Evolutionary conservation across 2,888 invertebrate species (phyloP), one percentile per base, ranked within the genome.

Genomic region (Nysson spinosus): DNA sequence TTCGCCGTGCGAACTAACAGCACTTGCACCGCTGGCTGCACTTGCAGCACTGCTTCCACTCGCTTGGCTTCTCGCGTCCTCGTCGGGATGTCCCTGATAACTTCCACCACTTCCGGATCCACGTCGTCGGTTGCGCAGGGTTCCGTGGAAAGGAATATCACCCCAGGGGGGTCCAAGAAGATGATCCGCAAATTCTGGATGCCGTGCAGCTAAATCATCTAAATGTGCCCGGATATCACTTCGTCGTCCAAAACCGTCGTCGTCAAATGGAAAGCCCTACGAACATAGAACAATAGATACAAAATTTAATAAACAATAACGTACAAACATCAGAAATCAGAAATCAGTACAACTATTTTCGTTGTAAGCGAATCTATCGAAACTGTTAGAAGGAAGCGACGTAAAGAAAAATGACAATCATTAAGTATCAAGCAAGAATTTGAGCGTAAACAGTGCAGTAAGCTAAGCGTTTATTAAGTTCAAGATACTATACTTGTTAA

Each of bases 101-200:
- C 71, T 56, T 11, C 64, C 64, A 5, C 69, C 69, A 32, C 78
- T 75, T 70, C 72, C 77, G 7, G 81, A 78, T 7, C 77, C 79
- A 9, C 83, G 82, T 4, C 83, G 80, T 22, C 81, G 77, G 19
- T 77, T 76, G 12, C 82, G 75, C 20, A 78, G 51, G 1, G 78
- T 67, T 0, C 81, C 78, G 39, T 78, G 79, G 39, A 85, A 84
- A 4, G 86, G 83, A 34, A 79, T 75, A 30, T 85, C 84, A 17
- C 74, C 82, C 86, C 86, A 87, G 24, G 84, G 78, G 1, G 87
- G 78, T 4, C 85, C 79, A 51, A 91, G 88, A 75, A 93, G 88
- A 52, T 92, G 92, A 81, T 92, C 92, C 64, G 93, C 93, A 80
- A 94, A 91, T 84, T 94, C 93, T 28, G 94, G 94, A 85, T 94